Percentiles rank a stretch among this genome's conserved stretches.
These are phyloP conservation scores for Hypsibius dujardini DNA, from an alignment of 1,140 invertebrate genomes.

Conservation along the genomic window DNA sequence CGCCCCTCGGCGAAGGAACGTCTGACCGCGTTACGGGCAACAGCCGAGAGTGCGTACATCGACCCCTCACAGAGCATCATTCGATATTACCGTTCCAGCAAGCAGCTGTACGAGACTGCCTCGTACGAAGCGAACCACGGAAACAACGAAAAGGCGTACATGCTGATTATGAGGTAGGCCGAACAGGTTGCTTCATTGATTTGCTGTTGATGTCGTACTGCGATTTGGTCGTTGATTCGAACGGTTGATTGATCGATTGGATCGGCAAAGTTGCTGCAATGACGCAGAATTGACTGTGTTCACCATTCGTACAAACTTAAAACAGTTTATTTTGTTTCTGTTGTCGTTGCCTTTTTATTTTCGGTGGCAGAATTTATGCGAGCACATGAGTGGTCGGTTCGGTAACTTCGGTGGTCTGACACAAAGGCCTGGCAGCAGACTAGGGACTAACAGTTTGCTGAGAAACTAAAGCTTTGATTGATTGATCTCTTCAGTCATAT, in stretches of 20 bases:
- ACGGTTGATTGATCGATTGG: too few species aligned
- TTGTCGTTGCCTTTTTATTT: not conserved
- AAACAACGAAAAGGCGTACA: not conserved
- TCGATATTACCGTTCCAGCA: not conserved
- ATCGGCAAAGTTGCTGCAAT: not conserved
- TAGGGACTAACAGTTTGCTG: too few species aligned
- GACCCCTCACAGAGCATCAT: not conserved
- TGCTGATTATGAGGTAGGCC: not conserved
- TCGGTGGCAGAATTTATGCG: not conserved
- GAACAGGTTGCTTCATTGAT: slow-evolving; percentile 1
- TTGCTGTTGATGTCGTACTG: not conserved
- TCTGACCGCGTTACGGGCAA: too few species aligned
- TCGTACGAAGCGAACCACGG: not conserved
- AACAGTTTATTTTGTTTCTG: not conserved
- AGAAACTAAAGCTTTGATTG: too few species aligned
- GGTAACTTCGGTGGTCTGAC: too few species aligned
- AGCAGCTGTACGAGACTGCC: slow-evolving; percentile 1
- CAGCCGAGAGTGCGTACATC: too few species aligned
- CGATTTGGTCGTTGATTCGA: not conserved
- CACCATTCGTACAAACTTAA: not conserved
- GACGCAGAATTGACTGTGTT: not conserved
- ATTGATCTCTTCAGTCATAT: too few species aligned
- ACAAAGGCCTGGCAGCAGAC: too few species aligned
- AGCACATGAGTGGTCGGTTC: too few species aligned
- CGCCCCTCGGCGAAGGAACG: too few species aligned